Conservation (phyloP, 2,113 vertebrate genomes). For the Taxidea taxus region DNA sequence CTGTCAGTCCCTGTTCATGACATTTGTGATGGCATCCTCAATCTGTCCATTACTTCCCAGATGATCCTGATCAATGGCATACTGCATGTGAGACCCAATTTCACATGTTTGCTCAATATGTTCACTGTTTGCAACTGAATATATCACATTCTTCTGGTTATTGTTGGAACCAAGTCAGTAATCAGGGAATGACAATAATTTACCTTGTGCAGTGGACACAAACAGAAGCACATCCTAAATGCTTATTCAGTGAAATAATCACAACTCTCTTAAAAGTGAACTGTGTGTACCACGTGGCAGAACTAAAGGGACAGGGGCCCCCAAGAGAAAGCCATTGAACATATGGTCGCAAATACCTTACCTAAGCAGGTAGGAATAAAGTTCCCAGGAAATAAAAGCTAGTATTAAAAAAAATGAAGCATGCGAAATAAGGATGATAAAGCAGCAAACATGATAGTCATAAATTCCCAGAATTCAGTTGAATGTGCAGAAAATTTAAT, state of each 20-base stretch:
- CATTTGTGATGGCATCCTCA: not conserved
- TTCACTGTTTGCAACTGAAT: not conserved
- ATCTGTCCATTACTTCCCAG: not conserved
- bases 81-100: not conserved
- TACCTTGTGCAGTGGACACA: not conserved
- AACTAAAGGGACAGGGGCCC: not conserved
- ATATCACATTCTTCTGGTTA: not conserved
- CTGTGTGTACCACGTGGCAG: not conserved
- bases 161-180: not conserved
- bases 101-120: not conserved
- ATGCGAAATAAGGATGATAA: conserved; percentile 71
- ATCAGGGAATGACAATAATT: not conserved
- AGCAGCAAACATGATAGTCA: conserved; percentile 59
- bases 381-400: conserved; percentile 43
- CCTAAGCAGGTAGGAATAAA: conserved; percentile 28
- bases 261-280: not conserved
- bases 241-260: not conserved
- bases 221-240: not conserved
- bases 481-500: conserved; percentile 77
- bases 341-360: not conserved
- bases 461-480: conserved; percentile 65
- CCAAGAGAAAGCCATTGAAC: not conserved
- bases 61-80: accelerated
- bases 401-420: conserved; percentile 46
- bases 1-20: accelerated